Base-by-base conservation (phyloP, 1,140 invertebrate species). In the Pachyrhynchus sulphureomaculatus region DNA sequence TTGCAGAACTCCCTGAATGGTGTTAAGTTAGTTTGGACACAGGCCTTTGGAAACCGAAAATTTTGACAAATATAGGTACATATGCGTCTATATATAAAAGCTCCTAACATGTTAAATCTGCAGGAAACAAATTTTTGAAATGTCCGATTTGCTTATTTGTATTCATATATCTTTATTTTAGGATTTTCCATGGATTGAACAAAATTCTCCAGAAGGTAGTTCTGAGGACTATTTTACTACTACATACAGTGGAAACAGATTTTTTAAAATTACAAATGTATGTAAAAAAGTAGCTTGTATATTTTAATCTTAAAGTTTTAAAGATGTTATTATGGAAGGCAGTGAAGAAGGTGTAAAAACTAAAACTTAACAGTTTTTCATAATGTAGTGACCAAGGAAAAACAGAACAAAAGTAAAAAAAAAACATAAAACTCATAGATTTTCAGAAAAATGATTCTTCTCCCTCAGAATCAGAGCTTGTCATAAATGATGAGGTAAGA, bases 331-430 rank as follows among this genome's bases (percentile, higher is more conserved):
- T 20, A 66, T 64, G 57, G 62, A 60, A 15, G 53, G 39, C 15
- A 37, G n/a, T 8, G 42, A 42, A 37, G 21, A 47, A 54, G 53
- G 44, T 29, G 48, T 54, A 26, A 68, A 70, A 48, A 52, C 63
- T 12, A 70, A 70, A 64, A 69, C 58, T 48, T 73, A 26, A 70
- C 70, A 17, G 72, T 73, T 18, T 73, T 73, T 51, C 67, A 73
- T 39, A 69, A 73, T 63, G 62, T 73, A 9, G 49, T 65, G 9
- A 47, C 57, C 12, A 67, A 65, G 47, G 53, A 62, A 26, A 60
- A 66, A 15, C 32, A 41, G 21, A 47, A 51, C 23, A 66, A 52
- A 6, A 60, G 61, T 24, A n/a, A n/a, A n/a, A n/a, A 63, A 54
- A 21, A 56, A 62, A 32, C 39, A 34, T 55, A 47, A 39, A 39